phyloP scores from a whole-genome alignment of 2,797 vertebrate genomes.

The Psittacula echo region DNA sequence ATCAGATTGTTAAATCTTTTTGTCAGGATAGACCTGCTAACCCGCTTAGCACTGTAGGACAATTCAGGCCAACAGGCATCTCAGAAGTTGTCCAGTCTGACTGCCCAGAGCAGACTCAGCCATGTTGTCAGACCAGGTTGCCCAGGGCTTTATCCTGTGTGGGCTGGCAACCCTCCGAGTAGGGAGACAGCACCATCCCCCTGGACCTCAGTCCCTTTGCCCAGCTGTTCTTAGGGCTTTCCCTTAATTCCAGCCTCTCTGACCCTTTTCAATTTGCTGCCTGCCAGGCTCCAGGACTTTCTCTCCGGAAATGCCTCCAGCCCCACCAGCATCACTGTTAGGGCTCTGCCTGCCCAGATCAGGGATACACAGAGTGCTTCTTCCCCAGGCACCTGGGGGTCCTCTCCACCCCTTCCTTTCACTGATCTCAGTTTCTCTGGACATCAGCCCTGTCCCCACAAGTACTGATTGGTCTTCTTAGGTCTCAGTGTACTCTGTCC shows the following conservation, averaged over 20 bases:
- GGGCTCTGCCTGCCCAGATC: not conserved
- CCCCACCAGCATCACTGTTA: not conserved
- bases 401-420: not conserved
- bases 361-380: not conserved
- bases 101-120: not conserved
- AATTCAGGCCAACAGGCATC: not conserved
- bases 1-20: not conserved
- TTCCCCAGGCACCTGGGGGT: fast-evolving
- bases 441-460: fast-evolving
- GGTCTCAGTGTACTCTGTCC: not conserved
- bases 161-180: not conserved
- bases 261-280: not conserved
- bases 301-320: not conserved
- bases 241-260: not conserved
- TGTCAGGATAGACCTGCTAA: not conserved
- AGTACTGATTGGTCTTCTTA: not conserved
- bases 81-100: not conserved
- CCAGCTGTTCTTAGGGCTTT: fast-evolving
- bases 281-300: not conserved
- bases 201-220: too few relatives aligned
- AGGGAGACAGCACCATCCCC: fast-evolving
- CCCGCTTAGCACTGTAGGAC: fast-evolving
- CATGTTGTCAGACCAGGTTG: fast-evolving
- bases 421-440: fast-evolving
- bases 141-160: not conserved